phyloP scores from a whole-genome alignment of 2,797 vertebrate genomes.

The Sebastes cheni region DNA sequence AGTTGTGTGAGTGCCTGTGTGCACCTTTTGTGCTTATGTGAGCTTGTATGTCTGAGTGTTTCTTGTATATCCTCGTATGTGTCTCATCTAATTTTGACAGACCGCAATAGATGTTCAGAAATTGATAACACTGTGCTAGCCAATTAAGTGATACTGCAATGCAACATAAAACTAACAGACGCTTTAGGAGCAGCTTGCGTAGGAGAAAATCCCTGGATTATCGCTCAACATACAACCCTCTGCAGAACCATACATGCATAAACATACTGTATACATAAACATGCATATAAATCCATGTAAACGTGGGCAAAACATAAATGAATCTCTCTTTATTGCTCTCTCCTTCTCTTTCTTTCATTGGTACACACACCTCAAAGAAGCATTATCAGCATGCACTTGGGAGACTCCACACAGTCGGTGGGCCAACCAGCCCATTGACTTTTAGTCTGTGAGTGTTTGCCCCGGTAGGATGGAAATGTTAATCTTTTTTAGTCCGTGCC shows the following conservation, averaged over 20 bases:
- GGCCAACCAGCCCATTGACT: slow-evolving; percentile 50
- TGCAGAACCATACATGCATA: not conserved
- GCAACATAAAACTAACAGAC: slow-evolving; percentile 32
- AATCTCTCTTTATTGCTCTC: not conserved
- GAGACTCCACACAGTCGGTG: slow-evolving; percentile 18
- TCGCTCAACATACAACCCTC: not conserved
- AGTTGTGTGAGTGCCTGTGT: not conserved
- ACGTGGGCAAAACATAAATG: not conserved
- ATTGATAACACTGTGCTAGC: slow-evolving; percentile 15
- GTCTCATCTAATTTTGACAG: not conserved
- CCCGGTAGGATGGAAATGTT: slow-evolving; percentile 29
- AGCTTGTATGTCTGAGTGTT: not conserved
- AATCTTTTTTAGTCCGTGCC: slow-evolving; percentile 33
- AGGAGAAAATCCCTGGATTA: slow-evolving; percentile 20
- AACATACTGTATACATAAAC: not conserved
- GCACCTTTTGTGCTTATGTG: not conserved
- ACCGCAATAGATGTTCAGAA: slow-evolving; percentile 4
- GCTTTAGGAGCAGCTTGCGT: not conserved
- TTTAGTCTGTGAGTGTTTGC: slow-evolving; percentile 26
- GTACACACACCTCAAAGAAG: not conserved
- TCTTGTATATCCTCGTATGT: not conserved
- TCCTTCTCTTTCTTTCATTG: not conserved
- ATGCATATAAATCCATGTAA: not conserved
- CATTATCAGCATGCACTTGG: slow-evolving; percentile 3
- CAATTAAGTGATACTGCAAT: slow-evolving; percentile 39